Evolutionary conservation across 2,797 vertebrate species (phyloP).

Genomic region (Eremophila alpestris): DNA sequence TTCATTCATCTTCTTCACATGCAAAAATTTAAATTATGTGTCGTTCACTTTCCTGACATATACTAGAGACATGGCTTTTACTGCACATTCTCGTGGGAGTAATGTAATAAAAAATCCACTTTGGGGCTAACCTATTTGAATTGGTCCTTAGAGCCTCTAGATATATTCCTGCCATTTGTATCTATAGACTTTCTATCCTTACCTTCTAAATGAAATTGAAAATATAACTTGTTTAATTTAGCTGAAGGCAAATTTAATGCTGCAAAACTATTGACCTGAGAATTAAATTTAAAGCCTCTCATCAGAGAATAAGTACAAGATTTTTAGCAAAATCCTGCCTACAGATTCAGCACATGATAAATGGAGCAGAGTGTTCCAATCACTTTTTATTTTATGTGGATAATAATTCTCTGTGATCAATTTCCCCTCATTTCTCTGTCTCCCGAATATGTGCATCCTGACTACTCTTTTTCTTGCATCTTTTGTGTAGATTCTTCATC

Average conservation of each 20-base stretch:
- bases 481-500: neutral
- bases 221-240: constrained; percentile 20
- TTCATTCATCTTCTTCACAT: neutral
- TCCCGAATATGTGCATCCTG: neutral
- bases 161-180: constrained; percentile 11
- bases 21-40: neutral
- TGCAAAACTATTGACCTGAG: constrained; percentile 12
- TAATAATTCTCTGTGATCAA: constrained; percentile 28
- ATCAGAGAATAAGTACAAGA: neutral
- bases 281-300: constrained; percentile 14
- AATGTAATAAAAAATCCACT: neutral
- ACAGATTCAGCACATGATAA: neutral
- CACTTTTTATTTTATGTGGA: constrained; percentile 17
- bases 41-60: neutral
- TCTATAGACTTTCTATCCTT: neutral
- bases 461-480: neutral
- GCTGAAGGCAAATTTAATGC: constrained; percentile 9
- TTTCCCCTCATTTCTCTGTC: neutral
- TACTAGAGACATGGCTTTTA: neutral
- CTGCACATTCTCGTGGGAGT: fast-evolving
- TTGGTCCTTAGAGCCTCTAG: neutral
- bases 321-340: constrained; percentile 3
- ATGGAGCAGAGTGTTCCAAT: neutral
- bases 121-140: neutral
- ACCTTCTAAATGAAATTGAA: neutral